phyloP scores from a whole-genome alignment of 2,113 vertebrate genomes.

The Neoarius graeffei region DNA sequence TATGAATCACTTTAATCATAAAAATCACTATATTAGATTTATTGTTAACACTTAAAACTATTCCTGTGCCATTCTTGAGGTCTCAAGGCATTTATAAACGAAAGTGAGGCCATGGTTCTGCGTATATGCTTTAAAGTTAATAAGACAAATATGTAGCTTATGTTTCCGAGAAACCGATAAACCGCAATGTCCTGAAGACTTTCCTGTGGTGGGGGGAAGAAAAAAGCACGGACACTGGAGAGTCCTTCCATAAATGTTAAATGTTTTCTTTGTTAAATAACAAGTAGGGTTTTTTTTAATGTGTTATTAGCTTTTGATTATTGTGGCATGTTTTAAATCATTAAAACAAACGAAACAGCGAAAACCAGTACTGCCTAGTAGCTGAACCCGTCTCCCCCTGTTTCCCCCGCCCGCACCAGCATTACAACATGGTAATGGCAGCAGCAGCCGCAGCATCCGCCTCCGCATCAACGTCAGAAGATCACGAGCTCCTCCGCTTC shows the following conservation, averaged over 20 bases:
- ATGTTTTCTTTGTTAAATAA: neutral
- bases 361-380: neutral
- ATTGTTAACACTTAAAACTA: too few relatives aligned
- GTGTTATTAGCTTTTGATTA: neutral
- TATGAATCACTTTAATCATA: too few relatives aligned
- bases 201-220: neutral
- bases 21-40: too few relatives aligned
- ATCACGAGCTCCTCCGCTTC: constrained; percentile 93
- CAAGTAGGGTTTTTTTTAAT: too few relatives aligned
- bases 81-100: too few relatives aligned
- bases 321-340: neutral
- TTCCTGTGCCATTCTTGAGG: too few relatives aligned
- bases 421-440: constrained; percentile 95
- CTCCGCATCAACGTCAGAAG: constrained; percentile 80
- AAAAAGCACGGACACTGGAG: neutral
- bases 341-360: neutral
- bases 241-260: neutral
- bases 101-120: too few relatives aligned
- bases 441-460: constrained; percentile 89
- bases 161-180: neutral
- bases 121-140: too few relatives aligned
- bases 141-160: too few relatives aligned
- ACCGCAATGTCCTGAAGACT: neutral
- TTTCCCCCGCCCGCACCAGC: constrained; percentile 69
- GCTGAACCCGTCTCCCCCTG: neutral